phyloP scores from a whole-genome alignment of 2,888 invertebrate genomes.

The Callosobruchus maculatus region DNA sequence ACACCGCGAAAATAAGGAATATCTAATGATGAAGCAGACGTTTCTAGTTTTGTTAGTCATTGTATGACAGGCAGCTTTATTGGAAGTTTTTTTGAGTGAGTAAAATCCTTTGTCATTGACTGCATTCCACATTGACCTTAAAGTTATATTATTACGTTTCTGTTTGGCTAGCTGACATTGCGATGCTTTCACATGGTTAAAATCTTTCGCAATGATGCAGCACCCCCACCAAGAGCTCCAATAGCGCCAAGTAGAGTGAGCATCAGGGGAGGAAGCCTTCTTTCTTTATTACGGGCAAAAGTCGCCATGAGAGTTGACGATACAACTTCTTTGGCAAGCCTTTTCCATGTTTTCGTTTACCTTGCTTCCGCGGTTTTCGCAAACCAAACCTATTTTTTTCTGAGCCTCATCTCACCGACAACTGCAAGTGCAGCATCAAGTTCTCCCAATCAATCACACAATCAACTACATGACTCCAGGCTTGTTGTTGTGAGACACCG shows the following conservation, averaged over 20 bases:
- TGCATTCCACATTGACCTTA: too few species aligned
- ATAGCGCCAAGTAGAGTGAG: not conserved
- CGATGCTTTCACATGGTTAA: not conserved
- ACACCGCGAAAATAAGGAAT: too few species aligned
- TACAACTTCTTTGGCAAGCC: too few species aligned
- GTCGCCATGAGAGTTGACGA: too few species aligned
- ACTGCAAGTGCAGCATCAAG: not conserved
- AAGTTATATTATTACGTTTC: not conserved
- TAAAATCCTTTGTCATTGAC: too few species aligned
- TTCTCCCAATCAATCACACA: not conserved
- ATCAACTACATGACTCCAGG: not conserved
- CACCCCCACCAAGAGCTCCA: not conserved
- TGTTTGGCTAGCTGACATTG: not conserved
- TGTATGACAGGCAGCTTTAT: too few species aligned
- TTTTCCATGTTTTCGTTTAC: too few species aligned
- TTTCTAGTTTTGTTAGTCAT: too few species aligned
- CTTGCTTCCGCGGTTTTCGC: too few species aligned
- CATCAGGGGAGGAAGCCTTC: not conserved
- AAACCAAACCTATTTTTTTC: not conserved
- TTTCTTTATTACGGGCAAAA: not conserved
- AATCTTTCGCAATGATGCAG: not conserved
- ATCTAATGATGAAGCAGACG: too few species aligned
- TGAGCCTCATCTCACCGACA: not conserved
- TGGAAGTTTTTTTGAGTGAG: too few species aligned
- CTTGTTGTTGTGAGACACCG: not conserved